Conservation (phyloP, 2,888 invertebrate species). For the Apodemia zela region DNA sequence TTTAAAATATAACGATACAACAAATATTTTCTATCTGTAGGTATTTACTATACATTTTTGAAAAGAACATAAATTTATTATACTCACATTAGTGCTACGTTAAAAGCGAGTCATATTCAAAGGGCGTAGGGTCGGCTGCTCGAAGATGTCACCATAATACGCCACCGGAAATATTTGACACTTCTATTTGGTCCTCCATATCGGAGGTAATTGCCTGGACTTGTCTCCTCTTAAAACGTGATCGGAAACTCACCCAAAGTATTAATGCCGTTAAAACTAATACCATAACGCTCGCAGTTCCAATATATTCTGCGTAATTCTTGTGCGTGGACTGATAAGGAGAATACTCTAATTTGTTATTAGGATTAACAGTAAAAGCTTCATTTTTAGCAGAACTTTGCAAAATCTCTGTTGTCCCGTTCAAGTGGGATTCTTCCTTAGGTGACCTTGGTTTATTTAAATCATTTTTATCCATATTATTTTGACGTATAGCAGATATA, state of each 20-base stretch:
- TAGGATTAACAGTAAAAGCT: slow-evolving; percentile 45
- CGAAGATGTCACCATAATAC: slow-evolving; percentile 86
- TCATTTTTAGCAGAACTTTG: slow-evolving; percentile 43
- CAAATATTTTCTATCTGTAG: too few relatives aligned
- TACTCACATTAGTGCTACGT: slow-evolving; percentile 77
- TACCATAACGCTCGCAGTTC: slow-evolving; percentile 77
- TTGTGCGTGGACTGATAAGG: slow-evolving; percentile 56
- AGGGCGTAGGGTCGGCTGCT: slow-evolving; percentile 79
- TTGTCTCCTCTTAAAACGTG: slow-evolving; percentile 61
- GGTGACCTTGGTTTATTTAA: not conserved
- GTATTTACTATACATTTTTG: too few relatives aligned
- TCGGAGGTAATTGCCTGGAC: slow-evolving; percentile 47
- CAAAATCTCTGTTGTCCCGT: slow-evolving; percentile 35
- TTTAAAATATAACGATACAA: too few relatives aligned
- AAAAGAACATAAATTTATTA: slow-evolving; percentile 11
- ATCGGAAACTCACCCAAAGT: slow-evolving; percentile 72
- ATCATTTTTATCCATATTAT: not conserved
- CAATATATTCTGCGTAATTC: slow-evolving; percentile 69
- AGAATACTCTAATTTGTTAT: slow-evolving; percentile 60
- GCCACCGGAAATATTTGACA: slow-evolving; percentile 81
- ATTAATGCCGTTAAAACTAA: slow-evolving; percentile 78
- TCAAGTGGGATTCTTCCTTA: slow-evolving; percentile 37
- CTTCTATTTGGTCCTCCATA: slow-evolving; percentile 80
- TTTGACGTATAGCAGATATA: not conserved
- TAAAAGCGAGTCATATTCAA: slow-evolving; percentile 79